Evolutionary conservation across 2,888 invertebrate genomes (phyloP), one percentile per base, ranked within the genome.

Genomic region (Stenotaenia linearis): DNA sequence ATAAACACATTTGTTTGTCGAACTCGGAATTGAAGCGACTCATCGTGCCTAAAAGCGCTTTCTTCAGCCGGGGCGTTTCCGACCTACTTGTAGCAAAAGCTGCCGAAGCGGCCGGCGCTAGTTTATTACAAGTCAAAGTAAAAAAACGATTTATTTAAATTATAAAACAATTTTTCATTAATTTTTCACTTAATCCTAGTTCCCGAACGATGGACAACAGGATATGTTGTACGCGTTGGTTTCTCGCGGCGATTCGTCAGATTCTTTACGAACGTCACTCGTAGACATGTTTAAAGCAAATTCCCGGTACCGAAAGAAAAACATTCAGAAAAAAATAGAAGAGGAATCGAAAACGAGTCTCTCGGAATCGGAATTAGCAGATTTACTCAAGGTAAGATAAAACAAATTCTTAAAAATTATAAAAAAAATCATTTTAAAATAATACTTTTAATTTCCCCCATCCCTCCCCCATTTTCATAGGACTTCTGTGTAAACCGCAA

Each of bases 51-150:
- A 81, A 80, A 61, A 28, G 80, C 21, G 80, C 80, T 32, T 45
- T 78, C 56, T 69, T 74, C 76, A 32, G 21, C 81, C 81, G 1
- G 81, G 80, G 0, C 69, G 80, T 81, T 37, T 61, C 80, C 0
- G 80, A 80, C 45, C 7, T 28, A 25, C 21, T 81, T 12, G n/a
- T 80, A 30, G 81, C 80, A 30, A n/a, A 69, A 4, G 74, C 79
- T 77, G 32, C 35, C 32, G 37, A 18, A n/a, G 15, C 32, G 7
- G 32, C 77, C 9, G 77, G 77, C 6, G 77, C 77, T 18, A 2
- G 12, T 6, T 4, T 15, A 2, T 6, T 75, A 7, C 23, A 75
- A 4, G 10, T 25, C 28, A 21, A 75, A 23, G 75, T 75, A 25
- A 23, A n/a, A n/a, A n/a, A n/a, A n/a, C n/a, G n/a, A n/a, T n/a